A percentile compares a stretch with the other conserved stretches of the same genome.
These are phyloP conservation scores for Caenorhabditis macrosperma DNA, from an alignment of 2,888 invertebrate species.

Conservation along the genomic window DNA sequence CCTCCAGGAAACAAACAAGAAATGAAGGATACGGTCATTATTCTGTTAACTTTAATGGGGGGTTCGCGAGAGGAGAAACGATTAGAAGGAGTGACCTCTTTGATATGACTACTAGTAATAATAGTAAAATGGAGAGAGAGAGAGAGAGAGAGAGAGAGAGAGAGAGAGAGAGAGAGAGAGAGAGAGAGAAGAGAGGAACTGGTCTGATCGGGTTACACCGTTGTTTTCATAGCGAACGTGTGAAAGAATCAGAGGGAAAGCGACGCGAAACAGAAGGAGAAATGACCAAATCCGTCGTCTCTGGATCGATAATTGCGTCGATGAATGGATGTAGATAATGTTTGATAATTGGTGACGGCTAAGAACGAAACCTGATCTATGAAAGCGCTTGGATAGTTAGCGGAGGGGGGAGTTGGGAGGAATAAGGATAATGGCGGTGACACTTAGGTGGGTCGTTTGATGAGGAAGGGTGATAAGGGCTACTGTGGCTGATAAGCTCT, in stretches of 20 bases:
- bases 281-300: conserved; percentile 48
- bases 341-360: conserved; percentile 50
- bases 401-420: too few species aligned
- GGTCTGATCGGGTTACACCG: conserved; percentile 31
- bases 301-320: conserved; percentile 53
- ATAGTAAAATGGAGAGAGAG: conserved; percentile 5
- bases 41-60: conserved; percentile 33
- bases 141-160: conserved; percentile 1
- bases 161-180: neutral
- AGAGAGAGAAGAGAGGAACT: conserved; percentile 25
- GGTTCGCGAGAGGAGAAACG: conserved; percentile 12
- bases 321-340: conserved; percentile 53
- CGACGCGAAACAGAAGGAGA: conserved; percentile 1
- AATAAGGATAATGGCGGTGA: too few species aligned
- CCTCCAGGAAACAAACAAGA: neutral
- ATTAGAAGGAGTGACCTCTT: conserved; percentile 34
- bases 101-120: conserved; percentile 37
- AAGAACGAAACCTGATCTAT: conserved; percentile 40
- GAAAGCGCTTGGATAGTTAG: too few species aligned
- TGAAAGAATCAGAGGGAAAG: conserved; percentile 5
- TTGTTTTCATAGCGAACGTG: conserved; percentile 44
- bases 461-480: too few species aligned
- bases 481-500: too few species aligned
- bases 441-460: too few species aligned
- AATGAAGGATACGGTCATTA: conserved; percentile 34